These are phyloP conservation scores for Etia nguti DNA, from an alignment of 2,113 vertebrate genomes.

Conservation along the genomic window DNA sequence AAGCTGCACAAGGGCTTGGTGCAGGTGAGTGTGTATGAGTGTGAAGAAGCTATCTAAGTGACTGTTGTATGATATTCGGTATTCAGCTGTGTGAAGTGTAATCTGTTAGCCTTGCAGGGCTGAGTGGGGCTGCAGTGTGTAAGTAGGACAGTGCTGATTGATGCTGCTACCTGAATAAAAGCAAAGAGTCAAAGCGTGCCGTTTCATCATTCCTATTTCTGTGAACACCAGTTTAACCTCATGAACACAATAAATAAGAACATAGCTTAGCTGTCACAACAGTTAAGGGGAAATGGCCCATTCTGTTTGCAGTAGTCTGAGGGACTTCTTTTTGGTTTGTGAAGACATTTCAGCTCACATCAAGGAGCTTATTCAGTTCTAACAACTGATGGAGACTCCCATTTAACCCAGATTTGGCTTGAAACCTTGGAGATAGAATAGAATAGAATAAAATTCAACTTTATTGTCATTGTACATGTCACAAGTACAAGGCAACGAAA, in stretches of 20 bases:
- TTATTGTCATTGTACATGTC: too few species aligned
- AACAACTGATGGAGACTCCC: not conserved
- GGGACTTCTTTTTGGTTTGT: not conserved
- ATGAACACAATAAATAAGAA: not conserved
- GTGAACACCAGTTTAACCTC: not conserved
- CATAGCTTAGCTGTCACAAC: not conserved
- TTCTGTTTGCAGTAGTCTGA: not conserved
- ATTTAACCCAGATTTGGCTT: not conserved
- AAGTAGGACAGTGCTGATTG: constrained; percentile 48
- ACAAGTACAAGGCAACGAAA: too few species aligned
- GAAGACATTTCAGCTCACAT: not conserved
- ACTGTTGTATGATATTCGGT: not conserved
- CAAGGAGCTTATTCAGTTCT: not conserved
- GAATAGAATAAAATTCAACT: too few species aligned
- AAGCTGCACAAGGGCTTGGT: not conserved
- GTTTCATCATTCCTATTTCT: not conserved
- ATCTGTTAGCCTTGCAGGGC: not conserved
- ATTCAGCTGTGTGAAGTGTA: not conserved
- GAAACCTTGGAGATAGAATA: not conserved
- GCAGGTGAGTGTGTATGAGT: not conserved
- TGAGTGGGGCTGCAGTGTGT: constrained; percentile 12
- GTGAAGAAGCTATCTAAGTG: not conserved
- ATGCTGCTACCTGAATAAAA: constrained; percentile 73
- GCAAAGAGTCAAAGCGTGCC: constrained; percentile 34
- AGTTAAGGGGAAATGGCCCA: not conserved